phyloP scores from a whole-genome alignment of 1,140 invertebrate genomes.

The Nasonia giraulti region DNA sequence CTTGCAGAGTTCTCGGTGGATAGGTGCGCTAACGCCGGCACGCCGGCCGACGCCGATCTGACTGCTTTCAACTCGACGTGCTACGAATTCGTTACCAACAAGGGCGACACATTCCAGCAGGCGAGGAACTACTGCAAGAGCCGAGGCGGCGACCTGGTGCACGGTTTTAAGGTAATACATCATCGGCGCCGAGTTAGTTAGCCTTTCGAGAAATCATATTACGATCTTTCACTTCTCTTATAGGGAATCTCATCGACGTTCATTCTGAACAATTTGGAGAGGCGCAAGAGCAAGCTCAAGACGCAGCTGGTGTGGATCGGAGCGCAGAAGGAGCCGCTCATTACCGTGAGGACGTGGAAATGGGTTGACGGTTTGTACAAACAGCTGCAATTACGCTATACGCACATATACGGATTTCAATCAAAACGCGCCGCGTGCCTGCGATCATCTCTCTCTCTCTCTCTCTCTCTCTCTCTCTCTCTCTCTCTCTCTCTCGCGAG shows the following conservation, averaged over 20 bases:
- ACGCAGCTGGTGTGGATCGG: constrained; percentile 94
- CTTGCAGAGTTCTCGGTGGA: constrained; percentile 86
- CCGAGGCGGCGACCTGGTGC: constrained; percentile 87
- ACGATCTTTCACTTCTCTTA: background rate
- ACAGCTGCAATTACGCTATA: constrained; percentile 34
- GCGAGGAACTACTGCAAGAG: constrained; percentile 84
- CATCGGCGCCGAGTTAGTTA: background rate
- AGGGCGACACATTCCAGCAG: constrained; percentile 87
- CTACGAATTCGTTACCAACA: constrained; percentile 89
- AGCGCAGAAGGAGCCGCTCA: constrained; percentile 88
- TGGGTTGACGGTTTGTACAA: constrained; percentile 88
- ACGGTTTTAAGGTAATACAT: constrained; percentile 80
- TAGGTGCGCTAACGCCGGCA: constrained; percentile 81
- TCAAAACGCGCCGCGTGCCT: background rate
- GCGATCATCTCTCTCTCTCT: background rate
- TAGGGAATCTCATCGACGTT: constrained; percentile 82
- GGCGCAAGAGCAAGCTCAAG: constrained; percentile 84
- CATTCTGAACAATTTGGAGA: constrained; percentile 86
- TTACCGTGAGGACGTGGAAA: constrained; percentile 89
- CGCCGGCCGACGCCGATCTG: constrained; percentile 83
- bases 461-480: too few species aligned
- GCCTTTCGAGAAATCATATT: background rate
- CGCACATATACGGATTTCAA: background rate
- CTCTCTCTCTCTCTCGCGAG: too few species aligned
- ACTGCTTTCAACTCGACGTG: constrained; percentile 89